Base-by-base conservation (phyloP, 2,888 invertebrate species). In the Palloptera scutellata region DNA sequence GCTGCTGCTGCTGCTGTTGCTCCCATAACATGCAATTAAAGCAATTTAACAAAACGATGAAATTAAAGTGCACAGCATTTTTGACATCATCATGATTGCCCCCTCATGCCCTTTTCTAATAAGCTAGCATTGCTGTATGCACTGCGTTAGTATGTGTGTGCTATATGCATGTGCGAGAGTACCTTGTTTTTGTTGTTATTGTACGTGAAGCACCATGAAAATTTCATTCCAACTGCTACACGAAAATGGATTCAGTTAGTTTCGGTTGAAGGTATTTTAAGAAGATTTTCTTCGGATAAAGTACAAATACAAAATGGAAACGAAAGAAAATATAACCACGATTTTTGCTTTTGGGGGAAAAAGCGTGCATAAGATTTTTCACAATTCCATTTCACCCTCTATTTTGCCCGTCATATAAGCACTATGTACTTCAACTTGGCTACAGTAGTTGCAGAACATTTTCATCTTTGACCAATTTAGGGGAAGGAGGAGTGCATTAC, bases 51-150 rank as follows among this genome's bases (percentile, higher is more conserved):
- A 15, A 30, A 30, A 30, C 30, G 15, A 15, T 8, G 15, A 48
- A 48, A 48, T 48, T 48, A 48, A 48, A 48, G 48, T 48, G 48
- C 48, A 48, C 48, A 48, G 8, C 48, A 48, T n/a, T 12, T 30
- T 30, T 30, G 30, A 30, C 30, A 30, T 30, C 30, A 30, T 30
- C 30, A 30, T 30, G 30, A 30, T 30, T 30, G 30, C 30, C 30
- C 30, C 30, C 30, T 4, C 30, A 30, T 30, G 30, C 30, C 30
- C 30, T 30, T 30, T 2, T 6, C 30, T 30, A 30, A 6, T 30
- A 4, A 4, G 6, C 30, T 30, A 30, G 30, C 30, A 30, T 30
- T 4, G 30, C 30, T 30, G 3, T 30, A 30, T 30, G 30, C 6
- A 30, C 6, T 30, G 30, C 6, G 30, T 30, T 2, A 4, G 30